Evolutionary conservation across 2,797 vertebrate genomes (phyloP), one percentile per base, ranked within the genome.

Genomic region (Cygnus olor): DNA sequence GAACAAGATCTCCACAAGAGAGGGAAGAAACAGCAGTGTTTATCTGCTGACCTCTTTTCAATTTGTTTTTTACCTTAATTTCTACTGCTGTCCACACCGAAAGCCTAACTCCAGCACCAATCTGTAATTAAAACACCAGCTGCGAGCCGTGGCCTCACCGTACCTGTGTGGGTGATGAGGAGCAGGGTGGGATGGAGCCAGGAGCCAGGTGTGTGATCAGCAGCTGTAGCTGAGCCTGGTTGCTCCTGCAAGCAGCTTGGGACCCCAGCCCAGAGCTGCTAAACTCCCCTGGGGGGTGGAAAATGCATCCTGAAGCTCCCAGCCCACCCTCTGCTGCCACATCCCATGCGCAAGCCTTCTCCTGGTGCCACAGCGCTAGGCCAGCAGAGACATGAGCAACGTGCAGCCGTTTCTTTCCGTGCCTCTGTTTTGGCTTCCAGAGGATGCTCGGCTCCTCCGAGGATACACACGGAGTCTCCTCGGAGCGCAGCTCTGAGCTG

Each of bases 51-150:
- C 25, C 85, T 93, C 10, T 90, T 84, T 68, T 44, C 34, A 9
- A 77, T 38, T 72, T 38, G 21, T 54, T 85, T 85, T 93, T 80
- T 36, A 74, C 54, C n/a, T 88, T 38, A 54, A 61, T 83, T 93
- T 88, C 51, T 54, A 25, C 21, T 36, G 73, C 49, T 54, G 56
- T 30, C 34, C 64, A 15, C 32, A 51, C 3, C 36, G 54, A 38
- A 88, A 74, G n/a, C 44, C n/a, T 65, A 65, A 58, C 40, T 60
- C 60, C 15, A 17, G 11, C 56, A 22, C 1, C 14, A 49, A 79
- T 24, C 3, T 47, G 11, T 30, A 51, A 83, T 38, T 73, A 71
- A 80, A 90, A n/a, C n/a, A 65, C 16, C 17, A 32, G 56, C 27
- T 9, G 32, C 34, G 44, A 94, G 34, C 38, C 18, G 30, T 6